Conservation (phyloP, 1,140 invertebrate genomes). For the Sinonovacula constricta region DNA sequence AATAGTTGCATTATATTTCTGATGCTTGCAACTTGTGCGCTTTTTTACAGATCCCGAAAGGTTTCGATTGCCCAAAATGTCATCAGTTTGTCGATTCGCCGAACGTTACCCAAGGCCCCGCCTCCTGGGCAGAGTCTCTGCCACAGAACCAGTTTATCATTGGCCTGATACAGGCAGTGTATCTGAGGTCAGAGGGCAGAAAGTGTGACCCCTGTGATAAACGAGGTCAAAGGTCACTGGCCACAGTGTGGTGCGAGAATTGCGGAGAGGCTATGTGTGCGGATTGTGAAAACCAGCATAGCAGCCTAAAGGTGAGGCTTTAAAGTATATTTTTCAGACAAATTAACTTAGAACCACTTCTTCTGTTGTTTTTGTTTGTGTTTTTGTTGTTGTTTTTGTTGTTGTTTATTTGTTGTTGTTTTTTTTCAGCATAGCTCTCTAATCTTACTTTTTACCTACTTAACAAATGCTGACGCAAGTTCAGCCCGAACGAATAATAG, state of each 20-base stretch:
- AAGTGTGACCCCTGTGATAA: constrained; percentile 53
- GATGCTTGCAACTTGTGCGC: too few relatives aligned
- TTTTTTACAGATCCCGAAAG: constrained; percentile 29
- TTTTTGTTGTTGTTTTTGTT: too few relatives aligned
- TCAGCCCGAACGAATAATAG: too few relatives aligned
- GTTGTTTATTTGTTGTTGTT: too few relatives aligned
- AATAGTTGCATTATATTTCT: too few relatives aligned
- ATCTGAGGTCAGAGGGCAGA: constrained; percentile 39
- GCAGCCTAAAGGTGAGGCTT: constrained; percentile 50
- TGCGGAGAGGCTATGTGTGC: constrained; percentile 57
- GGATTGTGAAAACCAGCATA: constrained; percentile 52
- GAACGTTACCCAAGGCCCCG: constrained; percentile 31
- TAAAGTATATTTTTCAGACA: too few relatives aligned
- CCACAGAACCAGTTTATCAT: constrained; percentile 54
- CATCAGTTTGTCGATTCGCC: constrained; percentile 44
- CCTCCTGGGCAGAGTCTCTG: constrained; percentile 41
- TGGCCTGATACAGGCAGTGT: constrained; percentile 52
- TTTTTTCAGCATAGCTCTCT: too few relatives aligned
- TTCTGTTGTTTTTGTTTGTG: too few relatives aligned
- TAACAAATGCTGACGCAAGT: too few relatives aligned
- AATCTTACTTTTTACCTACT: too few relatives aligned
- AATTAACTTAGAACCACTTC: too few relatives aligned
- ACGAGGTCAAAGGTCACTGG: constrained; percentile 37
- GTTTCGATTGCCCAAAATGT: constrained; percentile 46
- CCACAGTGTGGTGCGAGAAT: constrained; percentile 57